phyloP scores from a whole-genome alignment of 2,888 invertebrate species.

The Napeogenes inachia region DNA sequence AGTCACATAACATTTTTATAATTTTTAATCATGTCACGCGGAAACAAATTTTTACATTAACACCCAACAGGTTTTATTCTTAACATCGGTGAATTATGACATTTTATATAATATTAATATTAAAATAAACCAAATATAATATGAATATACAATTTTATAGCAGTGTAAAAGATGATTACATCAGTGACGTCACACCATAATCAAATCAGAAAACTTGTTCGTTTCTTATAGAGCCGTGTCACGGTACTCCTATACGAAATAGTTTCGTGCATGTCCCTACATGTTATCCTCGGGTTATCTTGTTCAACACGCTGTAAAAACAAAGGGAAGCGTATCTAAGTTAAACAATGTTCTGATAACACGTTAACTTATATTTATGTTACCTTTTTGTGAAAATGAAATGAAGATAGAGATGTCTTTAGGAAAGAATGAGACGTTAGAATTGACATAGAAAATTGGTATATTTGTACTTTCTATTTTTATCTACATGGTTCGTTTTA shows the following conservation, averaged over 20 bases:
- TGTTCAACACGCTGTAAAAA: slow-evolving; percentile 21
- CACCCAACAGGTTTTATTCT: no score
- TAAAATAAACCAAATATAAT: neutral
- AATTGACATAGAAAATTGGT: neutral
- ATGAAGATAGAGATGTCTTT: no score
- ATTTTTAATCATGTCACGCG: no score
- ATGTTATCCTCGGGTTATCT: slow-evolving; percentile 19
- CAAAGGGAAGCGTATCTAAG: slow-evolving; percentile 20
- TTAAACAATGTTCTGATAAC: slow-evolving; percentile 26
- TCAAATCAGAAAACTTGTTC: slow-evolving; percentile 25
- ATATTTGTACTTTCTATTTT: neutral
- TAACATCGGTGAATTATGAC: no score
- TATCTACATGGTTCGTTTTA: neutral
- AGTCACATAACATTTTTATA: no score
- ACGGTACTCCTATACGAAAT: slow-evolving; percentile 15
- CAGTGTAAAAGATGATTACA: neutral
- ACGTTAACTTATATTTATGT: slow-evolving; percentile 3
- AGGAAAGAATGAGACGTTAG: neutral
- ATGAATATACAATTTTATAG: neutral
- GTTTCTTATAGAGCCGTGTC: slow-evolving; percentile 12
- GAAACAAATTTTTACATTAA: no score
- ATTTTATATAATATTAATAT: no score
- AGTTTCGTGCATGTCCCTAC: slow-evolving; percentile 21
- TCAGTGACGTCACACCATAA: slow-evolving; percentile 18
- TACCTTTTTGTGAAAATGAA: neutral